A percentile compares a stretch with the other conserved stretches of the same genome.
Evolutionary conservation across 2,113 vertebrate species (phyloP).

Genomic region (Axis porcinus): DNA sequence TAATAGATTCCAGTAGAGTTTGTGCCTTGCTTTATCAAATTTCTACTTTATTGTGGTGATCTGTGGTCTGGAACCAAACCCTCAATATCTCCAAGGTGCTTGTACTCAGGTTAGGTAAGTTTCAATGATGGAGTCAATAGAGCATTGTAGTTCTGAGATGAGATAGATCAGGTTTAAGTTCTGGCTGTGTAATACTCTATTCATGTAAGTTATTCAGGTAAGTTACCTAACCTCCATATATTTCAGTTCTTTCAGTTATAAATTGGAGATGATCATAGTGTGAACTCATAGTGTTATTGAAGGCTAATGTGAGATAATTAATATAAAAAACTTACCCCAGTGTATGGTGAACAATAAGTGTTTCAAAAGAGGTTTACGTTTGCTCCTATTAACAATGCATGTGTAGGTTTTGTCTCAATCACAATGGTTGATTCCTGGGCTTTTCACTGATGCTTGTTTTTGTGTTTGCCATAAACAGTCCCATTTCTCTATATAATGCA

Average conservation of each 20-base stretch:
- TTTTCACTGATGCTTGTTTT: not conserved
- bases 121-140: not conserved
- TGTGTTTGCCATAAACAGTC: not conserved
- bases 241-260: constrained; percentile 11
- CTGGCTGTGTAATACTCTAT: not conserved
- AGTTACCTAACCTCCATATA: not conserved
- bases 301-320: not conserved
- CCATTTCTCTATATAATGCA: not conserved
- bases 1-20: not conserved
- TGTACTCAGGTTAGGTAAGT: not conserved
- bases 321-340: not conserved
- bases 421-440: not conserved
- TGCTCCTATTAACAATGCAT: not conserved
- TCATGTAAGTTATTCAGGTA: not conserved
- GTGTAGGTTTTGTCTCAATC: not conserved
- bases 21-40: not conserved
- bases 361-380: not conserved
- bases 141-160: not conserved
- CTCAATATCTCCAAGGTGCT: not conserved
- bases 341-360: not conserved
- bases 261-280: not conserved
- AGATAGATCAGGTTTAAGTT: not conserved
- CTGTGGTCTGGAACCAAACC: not conserved
- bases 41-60: not conserved
- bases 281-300: not conserved